Evolutionary conservation across 1,140 invertebrate species (phyloP), one percentile per base, ranked within the genome.

Genomic region (Ooceraea biroi): DNA sequence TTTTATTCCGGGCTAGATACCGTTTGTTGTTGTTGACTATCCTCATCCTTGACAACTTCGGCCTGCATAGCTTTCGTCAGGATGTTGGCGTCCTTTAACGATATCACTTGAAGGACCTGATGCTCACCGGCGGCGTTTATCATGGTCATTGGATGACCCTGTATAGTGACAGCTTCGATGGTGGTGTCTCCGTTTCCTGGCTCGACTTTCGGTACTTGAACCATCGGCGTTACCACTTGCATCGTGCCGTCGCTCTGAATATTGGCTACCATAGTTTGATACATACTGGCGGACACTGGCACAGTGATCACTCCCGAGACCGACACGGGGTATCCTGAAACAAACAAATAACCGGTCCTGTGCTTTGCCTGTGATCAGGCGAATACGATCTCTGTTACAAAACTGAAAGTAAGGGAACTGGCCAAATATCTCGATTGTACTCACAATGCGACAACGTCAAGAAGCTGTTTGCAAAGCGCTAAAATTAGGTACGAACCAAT

Each of bases 221-320:
- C 97, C 93, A 97, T 96, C 72, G 97, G 97, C 76, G 97, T 96
- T 25, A 98, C 96, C 92, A 97, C 97, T 92, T 96, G 95, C 90
- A 98, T 96, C 30, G 97, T 97, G 74, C 96, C 96, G 88, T 97
- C 96, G 90, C 96, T 96, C 93, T 98, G 97, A 91, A 99, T 98
- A 93, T 98, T 98, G 30, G 98, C 97, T 90, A 99, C 98, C 95
- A 99, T 98, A 55, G 98, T 98, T 94, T 99, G 98, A 95, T 99
- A 99, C 97, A 99, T 98, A 77, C 97, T 98, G 50, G 98, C 97
- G 30, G 98, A 98, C 68, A 99, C 98, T 63, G 98, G 98, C 83
- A 99, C 97, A 52, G 98, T 98, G 89, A 99, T 98, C 93, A 99
- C 98, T 58, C 98, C 98, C 90, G 97, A 98, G 83, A 98, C 98